phyloP scores from a whole-genome alignment of 2,888 invertebrate species.

The Ditylenchus weischeri region DNA sequence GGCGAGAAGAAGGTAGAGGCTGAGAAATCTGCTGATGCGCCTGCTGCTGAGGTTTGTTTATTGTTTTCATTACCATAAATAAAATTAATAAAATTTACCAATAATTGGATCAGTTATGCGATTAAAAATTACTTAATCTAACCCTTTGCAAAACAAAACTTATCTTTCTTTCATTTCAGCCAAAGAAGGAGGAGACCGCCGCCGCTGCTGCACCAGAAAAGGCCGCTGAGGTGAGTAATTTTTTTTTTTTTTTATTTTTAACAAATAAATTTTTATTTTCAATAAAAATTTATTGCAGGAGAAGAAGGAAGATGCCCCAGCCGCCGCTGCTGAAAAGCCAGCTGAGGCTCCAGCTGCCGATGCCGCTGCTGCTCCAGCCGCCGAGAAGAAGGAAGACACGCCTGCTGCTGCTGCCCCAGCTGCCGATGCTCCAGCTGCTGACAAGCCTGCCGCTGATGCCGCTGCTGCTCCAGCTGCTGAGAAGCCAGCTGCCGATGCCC shows the following conservation, averaged over 20 bases:
- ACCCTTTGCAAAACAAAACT: no score
- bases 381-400: slow-evolving; percentile 17
- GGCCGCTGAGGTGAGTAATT: not conserved
- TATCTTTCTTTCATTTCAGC: not conserved
- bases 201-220: not conserved
- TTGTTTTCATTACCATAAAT: no score
- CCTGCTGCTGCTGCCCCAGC: slow-evolving; percentile 9
- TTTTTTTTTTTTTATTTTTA: not conserved
- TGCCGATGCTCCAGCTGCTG: slow-evolving; percentile 8
- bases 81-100: no score
- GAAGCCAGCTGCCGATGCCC: slow-evolving; percentile 21
- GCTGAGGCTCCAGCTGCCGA: slow-evolving; percentile 14
- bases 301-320: slow-evolving; percentile 7
- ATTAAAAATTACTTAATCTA: no score
- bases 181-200: not conserved
- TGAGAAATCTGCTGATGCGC: no score
- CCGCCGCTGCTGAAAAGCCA: slow-evolving; percentile 14
- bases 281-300: slow-evolving; percentile 2
- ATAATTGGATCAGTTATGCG: no score
- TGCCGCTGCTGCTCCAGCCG: slow-evolving; percentile 15
- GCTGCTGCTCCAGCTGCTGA: not conserved
- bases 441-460: slow-evolving; percentile 8
- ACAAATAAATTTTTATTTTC: no score
- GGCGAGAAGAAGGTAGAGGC: no score
- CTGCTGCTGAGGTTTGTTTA: no score